A percentile compares a stretch with the other conserved stretches of the same genome.
These are phyloP conservation scores for Cyprinella venusta DNA, from an alignment of 2,797 vertebrate genomes.

Conservation along the genomic window DNA sequence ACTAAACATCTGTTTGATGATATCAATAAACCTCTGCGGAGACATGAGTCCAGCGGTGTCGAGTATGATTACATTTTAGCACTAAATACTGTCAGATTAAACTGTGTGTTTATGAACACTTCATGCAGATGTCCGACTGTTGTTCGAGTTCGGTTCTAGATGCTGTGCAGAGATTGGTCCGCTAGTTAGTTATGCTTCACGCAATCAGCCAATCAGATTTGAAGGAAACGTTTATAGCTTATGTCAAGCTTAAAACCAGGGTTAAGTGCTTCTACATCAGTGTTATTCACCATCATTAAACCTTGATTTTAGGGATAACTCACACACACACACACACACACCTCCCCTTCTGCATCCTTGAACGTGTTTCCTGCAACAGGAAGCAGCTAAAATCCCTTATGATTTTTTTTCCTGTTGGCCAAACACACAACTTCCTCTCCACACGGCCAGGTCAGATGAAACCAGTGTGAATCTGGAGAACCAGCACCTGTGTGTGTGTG, in stretches of 20 bases:
- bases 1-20: neutral
- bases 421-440: constrained; percentile 68
- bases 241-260: too few species aligned
- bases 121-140: neutral
- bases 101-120: neutral
- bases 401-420: constrained; percentile 58
- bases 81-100: neutral
- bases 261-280: too few species aligned
- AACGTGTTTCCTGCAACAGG: constrained; percentile 71
- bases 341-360: constrained; percentile 58
- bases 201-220: too few species aligned
- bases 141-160: neutral
- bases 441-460: constrained; percentile 50
- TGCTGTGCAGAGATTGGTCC: too few species aligned
- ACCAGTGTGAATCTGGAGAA: constrained; percentile 49
- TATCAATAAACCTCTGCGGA: neutral
- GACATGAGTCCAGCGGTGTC: neutral
- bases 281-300: too few species aligned
- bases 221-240: too few species aligned
- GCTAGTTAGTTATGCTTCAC: too few species aligned
- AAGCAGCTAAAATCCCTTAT: constrained; percentile 64
- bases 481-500: constrained; percentile 3
- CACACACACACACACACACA: constrained; percentile 2
- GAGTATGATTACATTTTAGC: neutral
- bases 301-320: too few species aligned